phyloP scores from a whole-genome alignment of 2,113 vertebrate genomes.

The Globicephala melas region DNA sequence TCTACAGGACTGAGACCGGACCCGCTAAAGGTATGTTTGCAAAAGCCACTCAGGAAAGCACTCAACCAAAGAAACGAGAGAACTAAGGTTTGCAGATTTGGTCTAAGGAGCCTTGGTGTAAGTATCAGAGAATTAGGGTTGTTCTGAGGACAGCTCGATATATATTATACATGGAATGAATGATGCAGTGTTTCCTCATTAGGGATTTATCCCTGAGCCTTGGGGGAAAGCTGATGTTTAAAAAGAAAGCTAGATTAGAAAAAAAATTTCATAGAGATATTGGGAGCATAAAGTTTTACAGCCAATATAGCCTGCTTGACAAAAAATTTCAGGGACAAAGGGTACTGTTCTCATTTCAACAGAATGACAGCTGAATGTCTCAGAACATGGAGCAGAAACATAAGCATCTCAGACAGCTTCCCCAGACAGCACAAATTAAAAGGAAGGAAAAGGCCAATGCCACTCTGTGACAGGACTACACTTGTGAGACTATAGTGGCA shows the following conservation, averaged over 20 bases:
- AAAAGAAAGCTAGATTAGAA: background rate
- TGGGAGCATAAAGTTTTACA: background rate
- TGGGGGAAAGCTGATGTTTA: background rate
- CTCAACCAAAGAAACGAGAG: background rate
- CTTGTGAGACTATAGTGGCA: background rate
- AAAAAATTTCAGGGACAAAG: conserved; percentile 31
- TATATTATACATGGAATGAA: background rate
- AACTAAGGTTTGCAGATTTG: background rate
- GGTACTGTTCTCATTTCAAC: conserved; percentile 38
- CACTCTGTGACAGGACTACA: background rate
- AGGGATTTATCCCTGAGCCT: background rate
- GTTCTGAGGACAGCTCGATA: background rate
- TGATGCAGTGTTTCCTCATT: background rate
- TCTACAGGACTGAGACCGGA: background rate
- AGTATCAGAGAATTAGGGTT: background rate
- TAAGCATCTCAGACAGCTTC: background rate
- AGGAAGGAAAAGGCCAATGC: background rate
- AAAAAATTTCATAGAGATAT: background rate
- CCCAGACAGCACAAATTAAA: background rate
- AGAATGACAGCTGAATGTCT: conserved; percentile 20
- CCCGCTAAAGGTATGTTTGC: background rate
- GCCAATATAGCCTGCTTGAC: background rate
- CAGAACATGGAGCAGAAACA: background rate
- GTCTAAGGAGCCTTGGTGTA: background rate
- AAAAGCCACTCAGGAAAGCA: background rate